Conservation (phyloP, 1,140 invertebrate genomes). For the Hestina assimilis region DNA sequence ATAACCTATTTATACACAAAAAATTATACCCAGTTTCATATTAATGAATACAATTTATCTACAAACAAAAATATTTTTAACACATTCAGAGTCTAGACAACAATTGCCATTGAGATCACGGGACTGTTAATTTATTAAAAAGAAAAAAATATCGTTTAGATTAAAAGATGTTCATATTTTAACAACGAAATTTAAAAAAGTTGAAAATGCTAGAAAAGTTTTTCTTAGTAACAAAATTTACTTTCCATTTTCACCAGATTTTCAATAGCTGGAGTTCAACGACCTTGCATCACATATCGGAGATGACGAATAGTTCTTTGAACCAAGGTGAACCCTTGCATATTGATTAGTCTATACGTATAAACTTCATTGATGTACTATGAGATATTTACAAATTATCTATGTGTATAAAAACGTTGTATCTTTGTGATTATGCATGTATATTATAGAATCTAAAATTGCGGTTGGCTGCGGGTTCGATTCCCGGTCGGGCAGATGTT, state of each 20-base stretch:
- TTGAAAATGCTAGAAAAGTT: neutral
- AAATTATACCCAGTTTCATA: too few relatives aligned
- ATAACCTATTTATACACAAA: neutral
- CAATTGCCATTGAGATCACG: too few relatives aligned
- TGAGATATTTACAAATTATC: too few relatives aligned
- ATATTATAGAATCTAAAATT: neutral
- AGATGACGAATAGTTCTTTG: slow-evolving; percentile 5
- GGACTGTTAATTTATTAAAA: too few relatives aligned
- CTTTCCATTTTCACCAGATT: neutral
- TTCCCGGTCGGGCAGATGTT: too few relatives aligned
- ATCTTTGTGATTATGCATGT: neutral
- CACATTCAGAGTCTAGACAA: neutral
- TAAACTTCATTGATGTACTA: too few relatives aligned
- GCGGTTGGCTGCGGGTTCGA: too few relatives aligned
- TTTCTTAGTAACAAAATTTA: neutral
- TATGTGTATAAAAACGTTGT: neutral
- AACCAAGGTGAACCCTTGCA: neutral
- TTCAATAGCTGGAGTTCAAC: slow-evolving; percentile 5
- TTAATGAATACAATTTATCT: too few relatives aligned
- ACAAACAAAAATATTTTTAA: too few relatives aligned
- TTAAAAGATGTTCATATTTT: too few relatives aligned
- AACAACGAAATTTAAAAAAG: too few relatives aligned
- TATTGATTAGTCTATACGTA: neutral
- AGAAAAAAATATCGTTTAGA: too few relatives aligned
- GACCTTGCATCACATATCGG: neutral